Base-by-base conservation (phyloP, 2,797 vertebrate genomes). In the Strix occidentalis region DNA sequence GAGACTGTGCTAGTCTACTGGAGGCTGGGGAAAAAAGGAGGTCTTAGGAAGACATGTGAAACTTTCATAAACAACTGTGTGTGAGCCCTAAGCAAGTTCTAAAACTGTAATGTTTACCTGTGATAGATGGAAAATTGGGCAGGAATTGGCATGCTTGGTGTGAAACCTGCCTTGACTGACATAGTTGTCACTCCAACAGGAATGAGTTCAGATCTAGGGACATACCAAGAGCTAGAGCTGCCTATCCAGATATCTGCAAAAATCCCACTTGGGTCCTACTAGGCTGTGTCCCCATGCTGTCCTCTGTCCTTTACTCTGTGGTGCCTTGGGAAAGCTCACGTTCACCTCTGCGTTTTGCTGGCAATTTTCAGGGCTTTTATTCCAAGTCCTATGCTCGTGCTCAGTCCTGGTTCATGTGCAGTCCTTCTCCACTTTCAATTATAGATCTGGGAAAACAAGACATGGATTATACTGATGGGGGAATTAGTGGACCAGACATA, bases 131-230 rank as follows among this genome's bases (percentile, higher is more conserved):
- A 51, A 66, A 75, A 58, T 11, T 12, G 65, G 29, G 16, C 7
- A 65, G 60, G 20, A 78, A 39, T 25, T 72, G 53, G 12, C 17
- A 15, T 33, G 23, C 16, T 51, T 74, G 46, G 13, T 13, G 39
- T 70, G 45, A 35, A 6, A 10, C 11, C 75, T 69, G 28, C 11
- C n/a, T 83, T 53, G 24, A 19, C 21, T 80, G 48, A 43, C 0
- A 1, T 5, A 8, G 10, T 8, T 24, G 31, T 57, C 2, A 5
- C 28, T 43, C 14, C 20, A 25, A 16, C 4, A 21, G 39, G 70
- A 53, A 65, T 0, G 3, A 41, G 11, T 77, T 81, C 1, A 2
- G 16, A 39, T 45, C 25, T 8, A 28, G 39, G 28, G 14, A 0
- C 4, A 7, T 61, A 18, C 21, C 10, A 24, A 58, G 54, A 68